Evolutionary conservation across 2,888 invertebrate genomes (phyloP), one percentile per base, ranked within the genome.

Genomic region (Phragmatobia fuliginosa): DNA sequence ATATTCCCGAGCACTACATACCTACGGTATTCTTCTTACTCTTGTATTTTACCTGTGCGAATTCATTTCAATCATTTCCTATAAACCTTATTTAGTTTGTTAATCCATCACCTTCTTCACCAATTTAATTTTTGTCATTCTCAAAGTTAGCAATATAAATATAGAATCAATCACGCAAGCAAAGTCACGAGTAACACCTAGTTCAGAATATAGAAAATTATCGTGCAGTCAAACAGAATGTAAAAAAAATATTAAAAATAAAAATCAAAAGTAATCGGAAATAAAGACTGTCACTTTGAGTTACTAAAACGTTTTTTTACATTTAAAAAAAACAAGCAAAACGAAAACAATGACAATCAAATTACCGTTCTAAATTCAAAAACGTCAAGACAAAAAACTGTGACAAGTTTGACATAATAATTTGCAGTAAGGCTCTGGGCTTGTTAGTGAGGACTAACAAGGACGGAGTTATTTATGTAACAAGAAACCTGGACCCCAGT

Each of bases 81-180:
- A 56, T 71, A 72, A 73, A 68, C 79, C 74, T 77, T 84, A 79
- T 77, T 76, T 75, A 78, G 75, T 80, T n/a, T n/a, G n/a, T n/a
- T n/a, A n/a, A n/a, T n/a, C n/a, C n/a, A n/a, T n/a, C n/a, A n/a
- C n/a, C n/a, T n/a, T n/a, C n/a, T n/a, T n/a, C n/a, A n/a, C n/a
- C n/a, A n/a, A n/a, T n/a, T 5, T 33, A 33, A 7, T 33, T 5
- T 33, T 33, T 7, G 33, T 33, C 33, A 18, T 36, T 36, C 10
- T 36, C 0, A 4, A 41, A 18, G 18, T 45, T 21, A 45, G 4
- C 6, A 45, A 45, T 21, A 21, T 21, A 6, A 21, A 45, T 7
- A 6, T 21, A 45, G 1, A 45, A 45, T 21, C 8, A 45, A 8
- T 18, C 18, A 41, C 21, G 8, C 6, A 3, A 21, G 2, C 21